These are phyloP conservation scores for Saimiri boliviensis DNA, from an alignment of 2,113 vertebrate genomes.

Conservation along the genomic window DNA sequence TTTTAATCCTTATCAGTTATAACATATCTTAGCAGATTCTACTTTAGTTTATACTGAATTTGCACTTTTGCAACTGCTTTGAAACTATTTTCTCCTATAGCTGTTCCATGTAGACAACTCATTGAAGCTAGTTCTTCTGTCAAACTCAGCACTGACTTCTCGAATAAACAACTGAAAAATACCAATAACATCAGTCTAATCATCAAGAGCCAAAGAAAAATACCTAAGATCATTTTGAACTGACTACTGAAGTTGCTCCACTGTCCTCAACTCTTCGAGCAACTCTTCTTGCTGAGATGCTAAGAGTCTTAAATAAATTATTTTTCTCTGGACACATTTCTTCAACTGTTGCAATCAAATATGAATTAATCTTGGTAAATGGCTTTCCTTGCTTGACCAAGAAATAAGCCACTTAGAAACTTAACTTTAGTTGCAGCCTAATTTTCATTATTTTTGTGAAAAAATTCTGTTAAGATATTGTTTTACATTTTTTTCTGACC, in stretches of 20 bases:
- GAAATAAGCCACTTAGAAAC: slow-evolving; percentile 34
- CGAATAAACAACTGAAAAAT: background rate
- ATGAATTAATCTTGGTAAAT: slow-evolving; percentile 18
- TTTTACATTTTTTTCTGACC: background rate
- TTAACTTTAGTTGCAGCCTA: background rate
- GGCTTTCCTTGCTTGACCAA: background rate
- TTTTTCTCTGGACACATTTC: slow-evolving; percentile 17
- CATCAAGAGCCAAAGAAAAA: background rate
- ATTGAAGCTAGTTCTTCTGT: background rate
- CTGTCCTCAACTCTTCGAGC: background rate
- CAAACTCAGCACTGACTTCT: background rate
- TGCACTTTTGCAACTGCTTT: background rate
- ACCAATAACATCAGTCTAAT: slow-evolving; percentile 22
- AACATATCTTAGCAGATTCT: background rate
- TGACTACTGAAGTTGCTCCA: background rate
- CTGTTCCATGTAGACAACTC: background rate
- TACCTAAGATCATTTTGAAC: slow-evolving; percentile 32
- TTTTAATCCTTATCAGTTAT: background rate
- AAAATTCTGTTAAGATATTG: slow-evolving; percentile 3
- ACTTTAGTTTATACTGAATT: background rate
- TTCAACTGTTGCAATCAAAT: background rate
- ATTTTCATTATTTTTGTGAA: slow-evolving; percentile 27
- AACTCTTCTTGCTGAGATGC: background rate
- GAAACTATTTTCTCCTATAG: slow-evolving; percentile 30
- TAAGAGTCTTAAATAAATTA: background rate